phyloP scores from a whole-genome alignment of 2,797 vertebrate genomes.

The Lutra lutra region DNA sequence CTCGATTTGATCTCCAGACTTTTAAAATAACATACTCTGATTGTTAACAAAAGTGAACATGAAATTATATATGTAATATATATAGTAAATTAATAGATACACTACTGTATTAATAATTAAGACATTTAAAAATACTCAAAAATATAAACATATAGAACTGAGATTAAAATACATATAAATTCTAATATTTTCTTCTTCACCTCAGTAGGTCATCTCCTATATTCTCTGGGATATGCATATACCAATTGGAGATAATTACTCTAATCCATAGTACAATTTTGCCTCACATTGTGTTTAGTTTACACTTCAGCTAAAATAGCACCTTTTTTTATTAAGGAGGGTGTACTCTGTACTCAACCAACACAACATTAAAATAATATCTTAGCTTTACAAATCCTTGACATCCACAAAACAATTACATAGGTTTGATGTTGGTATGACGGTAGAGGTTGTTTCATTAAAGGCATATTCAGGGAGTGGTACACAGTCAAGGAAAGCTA shows the following conservation, averaged over 20 bases:
- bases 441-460: not conserved
- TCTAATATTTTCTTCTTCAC: conserved; percentile 34
- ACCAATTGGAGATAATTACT: not conserved
- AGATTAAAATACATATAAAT: not conserved
- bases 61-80: no score
- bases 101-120: not conserved
- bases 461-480: not conserved
- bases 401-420: not conserved
- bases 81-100: not conserved
- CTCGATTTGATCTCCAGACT: not conserved
- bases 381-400: not conserved
- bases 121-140: not conserved
- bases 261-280: not conserved
- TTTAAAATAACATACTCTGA: not conserved
- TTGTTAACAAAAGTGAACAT: not conserved
- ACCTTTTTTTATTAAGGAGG: not conserved
- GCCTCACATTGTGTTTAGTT: not conserved
- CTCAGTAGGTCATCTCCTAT: not conserved
- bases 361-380: not conserved
- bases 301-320: not conserved
- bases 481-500: not conserved
- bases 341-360: not conserved
- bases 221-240: not conserved
- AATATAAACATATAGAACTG: not conserved
- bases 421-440: not conserved